Evolutionary conservation across 2,888 invertebrate genomes (phyloP), one percentile per base, ranked within the genome.

Genomic region (Nasonovia ribisnigri): DNA sequence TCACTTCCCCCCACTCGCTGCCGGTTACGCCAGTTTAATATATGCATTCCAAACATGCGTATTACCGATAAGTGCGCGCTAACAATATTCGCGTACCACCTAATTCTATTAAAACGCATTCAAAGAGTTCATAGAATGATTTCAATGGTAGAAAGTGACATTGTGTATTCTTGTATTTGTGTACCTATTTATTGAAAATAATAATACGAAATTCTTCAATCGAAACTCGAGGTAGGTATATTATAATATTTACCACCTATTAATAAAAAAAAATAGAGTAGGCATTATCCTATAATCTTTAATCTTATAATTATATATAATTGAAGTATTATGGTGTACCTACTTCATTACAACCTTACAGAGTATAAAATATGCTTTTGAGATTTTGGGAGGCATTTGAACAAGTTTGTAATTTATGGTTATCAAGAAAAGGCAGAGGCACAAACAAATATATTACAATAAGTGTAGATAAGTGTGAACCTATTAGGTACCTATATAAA

Each of bases 11-110:
- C 24, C 57, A 5, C 42, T 77, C 36, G 36, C 48, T 77, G 29
- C n/a, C 46, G 46, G 90, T 77, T 48, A 90, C 48, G 67, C 90
- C 90, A 48, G 43, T 86, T 46, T 86, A 91, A 91, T 57, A 84
- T 86, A 86, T 91, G 91, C 91, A 91, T 91, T 91, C 91, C 91
- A 46, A 57, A 91, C 86, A 86, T 36, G 57, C 91, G 91, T 91
- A 91, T 42, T 91, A 54, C 42, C 77, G 90, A 36, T 51, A 86
- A 86, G 26, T 86, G 43, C 91, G 57, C n/a, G 26, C n/a, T 16
- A 57, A 91, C 86, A 36, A 91, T 43, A 57, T 57, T 43, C 57
- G 1, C 77, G 46, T 46, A 24, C 43, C 43, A 43, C 36, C 26
- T 88, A 89, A 60, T 89, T 89, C 29, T n/a, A 57, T 89, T 60